Conservation (phyloP, 2,113 vertebrate genomes). For the Oreochromis spilurus region DNA sequence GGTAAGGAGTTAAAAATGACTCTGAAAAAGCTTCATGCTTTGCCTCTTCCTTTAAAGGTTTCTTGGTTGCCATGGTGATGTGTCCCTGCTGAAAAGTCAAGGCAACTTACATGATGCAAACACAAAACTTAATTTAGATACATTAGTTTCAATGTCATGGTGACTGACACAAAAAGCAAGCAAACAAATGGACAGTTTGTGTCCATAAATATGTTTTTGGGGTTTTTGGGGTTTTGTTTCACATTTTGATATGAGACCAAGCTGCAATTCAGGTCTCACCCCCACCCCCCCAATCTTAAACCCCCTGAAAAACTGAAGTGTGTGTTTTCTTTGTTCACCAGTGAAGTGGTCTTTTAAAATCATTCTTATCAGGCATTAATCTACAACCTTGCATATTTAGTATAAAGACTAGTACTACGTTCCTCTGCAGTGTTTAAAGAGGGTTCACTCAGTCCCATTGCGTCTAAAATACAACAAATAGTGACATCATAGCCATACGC, state of each 20-base stretch:
- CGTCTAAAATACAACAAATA: slow-evolving; percentile 15
- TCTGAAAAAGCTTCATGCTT: background rate
- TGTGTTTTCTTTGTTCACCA: background rate
- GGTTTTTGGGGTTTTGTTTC: background rate
- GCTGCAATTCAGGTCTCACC: background rate
- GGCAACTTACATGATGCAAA: background rate
- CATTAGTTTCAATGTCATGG: background rate
- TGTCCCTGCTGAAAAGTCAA: background rate
- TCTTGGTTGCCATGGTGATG: background rate
- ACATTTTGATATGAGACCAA: background rate
- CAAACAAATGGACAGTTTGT: background rate
- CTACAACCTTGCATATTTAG: background rate
- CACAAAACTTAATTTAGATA: background rate
- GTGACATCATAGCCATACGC: slow-evolving; percentile 7
- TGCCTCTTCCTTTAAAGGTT: background rate
- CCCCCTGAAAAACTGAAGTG: background rate
- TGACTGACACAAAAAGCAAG: background rate
- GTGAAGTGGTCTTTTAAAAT: background rate
- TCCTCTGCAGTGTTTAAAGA: background rate
- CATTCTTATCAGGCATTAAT: background rate
- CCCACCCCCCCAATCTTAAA: background rate
- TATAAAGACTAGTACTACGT: background rate
- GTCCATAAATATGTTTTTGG: background rate
- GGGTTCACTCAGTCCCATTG: background rate
- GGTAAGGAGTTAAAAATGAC: background rate